These are phyloP conservation scores for Discoglossus pictus DNA, from an alignment of 2,797 vertebrate genomes.

Conservation along the genomic window DNA sequence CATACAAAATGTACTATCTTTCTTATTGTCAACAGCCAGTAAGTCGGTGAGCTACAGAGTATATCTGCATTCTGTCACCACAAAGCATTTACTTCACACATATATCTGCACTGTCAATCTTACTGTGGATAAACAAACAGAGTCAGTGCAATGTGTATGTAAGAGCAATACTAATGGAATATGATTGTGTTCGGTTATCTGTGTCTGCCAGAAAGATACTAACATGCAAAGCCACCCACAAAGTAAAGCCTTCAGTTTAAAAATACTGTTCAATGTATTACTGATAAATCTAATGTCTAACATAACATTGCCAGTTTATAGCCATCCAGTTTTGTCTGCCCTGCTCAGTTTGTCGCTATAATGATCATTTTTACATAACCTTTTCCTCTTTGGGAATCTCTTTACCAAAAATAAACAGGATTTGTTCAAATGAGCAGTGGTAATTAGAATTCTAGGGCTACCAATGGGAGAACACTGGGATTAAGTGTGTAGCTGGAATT, in stretches of 20 bases:
- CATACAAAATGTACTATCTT: constrained; percentile 26
- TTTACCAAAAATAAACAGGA: no score
- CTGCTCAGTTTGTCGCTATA: background rate
- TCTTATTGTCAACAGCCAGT: constrained; percentile 10
- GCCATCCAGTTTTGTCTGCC: constrained; percentile 10
- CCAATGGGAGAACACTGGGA: no score
- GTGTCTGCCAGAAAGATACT: constrained; percentile 39
- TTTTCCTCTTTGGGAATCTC: no score
- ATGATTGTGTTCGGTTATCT: constrained; percentile 45
- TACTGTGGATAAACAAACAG: constrained; percentile 34
- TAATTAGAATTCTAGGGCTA: no score
- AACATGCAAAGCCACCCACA: constrained; percentile 47
- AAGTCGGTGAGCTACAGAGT: constrained; percentile 20
- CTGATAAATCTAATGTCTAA: constrained; percentile 41
- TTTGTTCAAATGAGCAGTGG: no score
- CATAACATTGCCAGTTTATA: constrained; percentile 32
- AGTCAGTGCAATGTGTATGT: constrained; percentile 23
- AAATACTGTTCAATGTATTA: constrained; percentile 27
- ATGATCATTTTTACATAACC: no score
- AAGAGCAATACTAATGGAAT: constrained; percentile 47
- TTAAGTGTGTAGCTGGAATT: no score
- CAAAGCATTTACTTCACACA: constrained; percentile 41
- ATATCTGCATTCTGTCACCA: constrained; percentile 46
- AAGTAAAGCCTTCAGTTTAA: constrained; percentile 36
- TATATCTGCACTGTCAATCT: constrained; percentile 45